Evolutionary conservation across 2,113 vertebrate genomes (phyloP), one percentile per base, ranked within the genome.

Genomic region (Hyaena hyaena): DNA sequence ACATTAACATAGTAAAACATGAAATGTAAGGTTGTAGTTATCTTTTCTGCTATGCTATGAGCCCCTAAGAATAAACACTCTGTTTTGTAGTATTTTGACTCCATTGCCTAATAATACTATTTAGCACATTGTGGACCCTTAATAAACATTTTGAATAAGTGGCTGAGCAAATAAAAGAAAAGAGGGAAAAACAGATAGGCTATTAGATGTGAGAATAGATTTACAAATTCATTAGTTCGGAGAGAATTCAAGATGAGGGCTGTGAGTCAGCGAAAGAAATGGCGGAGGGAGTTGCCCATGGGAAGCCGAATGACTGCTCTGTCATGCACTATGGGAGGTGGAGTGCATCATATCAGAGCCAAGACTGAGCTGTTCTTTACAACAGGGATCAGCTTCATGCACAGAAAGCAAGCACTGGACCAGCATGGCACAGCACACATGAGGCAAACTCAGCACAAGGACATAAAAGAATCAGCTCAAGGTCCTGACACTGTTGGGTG

Each of bases 281-380:
- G 15, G 35, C 2, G 11, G 28, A 50, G 16, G 11, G 16, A 63
- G 50, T 31, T 17, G 23, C 74, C 1, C 12, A 23, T 16, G 23
- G 81, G 33, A 77, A 12, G 39, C 1, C 2, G 65, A 39, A 7
- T 43, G 69, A 33, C 45, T 39, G 53, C 3, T 31, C 23, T 16
- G 69, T 5, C 1, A 43, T 1, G 3, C 0, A 10, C 28, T 16
- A 0, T 0, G 19, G 23, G 17, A n/a, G 48, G 10, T 39, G 9
- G 19, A 24, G 2, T 11, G 39, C n/a, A 10, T 28, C 23, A 12
- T 1, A 12, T 11, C 2, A 0, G 19, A 43, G 2, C 24, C 2
- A 11, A 8, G 7, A 9, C 26, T 73, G 24, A 77, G n/a, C 14
- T 19, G 4, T 26, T 21, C 16, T 26, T 24, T 28, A n/a, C 16